phyloP scores from a whole-genome alignment of 2,888 invertebrate genomes.

The Acronicta alni region DNA sequence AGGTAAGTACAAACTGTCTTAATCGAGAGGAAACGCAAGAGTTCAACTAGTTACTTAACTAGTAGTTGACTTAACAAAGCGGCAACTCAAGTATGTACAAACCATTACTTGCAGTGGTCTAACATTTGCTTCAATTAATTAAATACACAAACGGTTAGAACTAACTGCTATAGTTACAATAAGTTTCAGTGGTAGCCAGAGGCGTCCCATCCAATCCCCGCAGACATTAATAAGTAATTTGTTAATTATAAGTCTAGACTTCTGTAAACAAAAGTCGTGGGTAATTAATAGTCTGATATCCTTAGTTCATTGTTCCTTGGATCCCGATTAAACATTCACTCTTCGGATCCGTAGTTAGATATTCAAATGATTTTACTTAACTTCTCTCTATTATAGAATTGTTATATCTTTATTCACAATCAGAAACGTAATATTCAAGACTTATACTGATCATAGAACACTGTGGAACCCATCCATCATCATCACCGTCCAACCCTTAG shows the following conservation, averaged over 20 bases:
- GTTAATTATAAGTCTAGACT: background rate
- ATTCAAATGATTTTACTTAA: too few species aligned
- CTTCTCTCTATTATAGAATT: too few species aligned
- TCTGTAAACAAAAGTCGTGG: background rate
- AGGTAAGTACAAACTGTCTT: background rate
- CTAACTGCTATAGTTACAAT: background rate
- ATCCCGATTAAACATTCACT: too few species aligned
- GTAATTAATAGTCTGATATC: background rate
- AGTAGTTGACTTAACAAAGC: background rate
- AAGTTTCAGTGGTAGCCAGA: background rate
- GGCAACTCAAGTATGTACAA: slow-evolving; percentile 1
- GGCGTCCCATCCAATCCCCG: background rate
- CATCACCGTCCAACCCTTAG: too few species aligned
- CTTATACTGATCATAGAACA: too few species aligned
- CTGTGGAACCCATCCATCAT: too few species aligned
- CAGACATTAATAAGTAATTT: background rate
- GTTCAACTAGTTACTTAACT: slow-evolving; percentile 1
- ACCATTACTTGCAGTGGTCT: slow-evolving; percentile 1
- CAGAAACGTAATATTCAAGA: too few species aligned
- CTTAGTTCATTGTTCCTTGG: background rate
- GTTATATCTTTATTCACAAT: too few species aligned
- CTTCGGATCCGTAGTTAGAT: too few species aligned
- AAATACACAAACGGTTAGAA: slow-evolving; percentile 2
- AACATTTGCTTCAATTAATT: slow-evolving; percentile 2
- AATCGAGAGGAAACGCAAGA: background rate